These are phyloP conservation scores for Scytalopus superciliaris DNA, from an alignment of 2,113 vertebrate species.

Conservation along the genomic window DNA sequence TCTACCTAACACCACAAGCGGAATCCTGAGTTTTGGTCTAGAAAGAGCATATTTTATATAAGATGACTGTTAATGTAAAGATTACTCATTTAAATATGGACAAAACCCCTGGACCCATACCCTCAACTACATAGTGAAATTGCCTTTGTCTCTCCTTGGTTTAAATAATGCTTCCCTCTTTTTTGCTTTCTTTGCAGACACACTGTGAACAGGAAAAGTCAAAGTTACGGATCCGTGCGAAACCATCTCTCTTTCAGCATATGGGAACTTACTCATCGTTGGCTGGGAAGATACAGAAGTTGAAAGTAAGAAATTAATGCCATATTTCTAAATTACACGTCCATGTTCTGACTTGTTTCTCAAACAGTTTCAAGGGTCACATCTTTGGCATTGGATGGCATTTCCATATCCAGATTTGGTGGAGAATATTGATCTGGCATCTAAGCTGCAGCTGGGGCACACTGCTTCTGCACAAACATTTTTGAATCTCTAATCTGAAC, in stretches of 20 bases:
- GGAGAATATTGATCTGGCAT: not conserved
- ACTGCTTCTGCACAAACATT: not conserved
- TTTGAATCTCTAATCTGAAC: not conserved
- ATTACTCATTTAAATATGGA: not conserved
- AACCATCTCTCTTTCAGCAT: conserved; percentile 82
- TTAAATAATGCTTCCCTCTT: not conserved
- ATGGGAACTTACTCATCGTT: conserved; percentile 75
- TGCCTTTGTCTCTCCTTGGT: not conserved
- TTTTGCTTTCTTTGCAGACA: conserved; percentile 54
- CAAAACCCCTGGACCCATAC: not conserved
- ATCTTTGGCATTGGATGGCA: not conserved
- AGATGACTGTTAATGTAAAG: not conserved
- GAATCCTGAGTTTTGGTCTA: not conserved
- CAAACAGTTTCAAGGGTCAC: not conserved
- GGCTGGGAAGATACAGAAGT: conserved; percentile 66
- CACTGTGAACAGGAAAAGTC: conserved; percentile 68
- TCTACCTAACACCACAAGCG: not conserved
- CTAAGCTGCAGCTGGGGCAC: not conserved
- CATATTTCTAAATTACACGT: not conserved
- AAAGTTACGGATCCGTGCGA: conserved; percentile 67
- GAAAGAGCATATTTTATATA: not conserved
- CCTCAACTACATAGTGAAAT: not conserved
- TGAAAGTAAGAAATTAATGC: conserved; percentile 69
- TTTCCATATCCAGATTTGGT: not conserved
- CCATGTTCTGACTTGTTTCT: not conserved